Evolutionary conservation across 1,140 invertebrate species (phyloP), one percentile per base, ranked within the genome.

Genomic region (Drosophila erecta): DNA sequence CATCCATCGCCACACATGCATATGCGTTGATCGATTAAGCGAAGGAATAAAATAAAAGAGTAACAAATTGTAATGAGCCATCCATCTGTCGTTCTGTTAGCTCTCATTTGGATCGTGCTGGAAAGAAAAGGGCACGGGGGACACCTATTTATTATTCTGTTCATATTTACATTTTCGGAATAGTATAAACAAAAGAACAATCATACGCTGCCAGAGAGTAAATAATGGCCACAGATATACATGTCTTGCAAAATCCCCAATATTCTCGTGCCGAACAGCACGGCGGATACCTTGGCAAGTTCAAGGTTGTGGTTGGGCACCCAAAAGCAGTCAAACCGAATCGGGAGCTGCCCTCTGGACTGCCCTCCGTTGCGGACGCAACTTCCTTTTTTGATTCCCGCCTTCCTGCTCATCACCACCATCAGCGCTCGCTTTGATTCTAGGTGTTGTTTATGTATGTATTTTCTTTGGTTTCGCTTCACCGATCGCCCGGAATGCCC

Each of bases 21-120:
- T 87, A 72, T 84, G 67, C 69, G 69, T 58, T 80, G 84, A 89
- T 80, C 84, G 84, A 89, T 90, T 80, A 84, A 69, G 66, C 58
- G 58, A 72, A 59, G 59, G 46, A 81, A 72, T 75, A 66, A 85
- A 76, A 76, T 66, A 76, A 60, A 73, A 67, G 65, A 83, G 49
- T 75, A 79, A 79, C 73, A 81, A 86, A 87, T 87, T 87, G 60
- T 79, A 65, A 66, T 33, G 35, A 43, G 40, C 57, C 24, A 24
- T 66, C 44, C n/a, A 49, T 41, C 61, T 5, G 17, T 37, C 44
- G 41, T 37, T 59, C 30, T 12, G 47, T 20, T 38, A 15, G 17
- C n/a, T 38, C 10, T 58, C 59, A 33, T 38, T 27, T 7, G 24
- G 24, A 61, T 33, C 57, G 37, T n/a, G 17, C 4, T 53, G 24